Evolutionary conservation across 2,888 invertebrate genomes (phyloP).

Genomic region (Macrophya alboannulata): DNA sequence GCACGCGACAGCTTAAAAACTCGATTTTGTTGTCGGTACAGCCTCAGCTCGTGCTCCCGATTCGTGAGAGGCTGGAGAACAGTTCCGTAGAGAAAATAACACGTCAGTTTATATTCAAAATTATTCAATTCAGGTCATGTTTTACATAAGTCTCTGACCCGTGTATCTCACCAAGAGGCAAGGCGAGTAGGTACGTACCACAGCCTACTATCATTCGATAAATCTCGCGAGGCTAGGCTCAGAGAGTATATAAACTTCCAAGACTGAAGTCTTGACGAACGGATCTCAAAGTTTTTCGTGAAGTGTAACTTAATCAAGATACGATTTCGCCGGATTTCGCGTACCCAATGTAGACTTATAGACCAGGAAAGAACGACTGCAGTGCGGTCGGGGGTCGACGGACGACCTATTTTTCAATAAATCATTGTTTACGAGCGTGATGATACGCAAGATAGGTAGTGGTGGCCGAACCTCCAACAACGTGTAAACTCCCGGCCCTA

Average conservation of each 20-base stretch:
- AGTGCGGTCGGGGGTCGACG: slow-evolving; percentile 7
- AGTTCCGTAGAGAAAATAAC: slow-evolving; percentile 36
- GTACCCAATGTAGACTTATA: slow-evolving; percentile 2
- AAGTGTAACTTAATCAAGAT: slow-evolving; percentile 1
- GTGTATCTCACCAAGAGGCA: slow-evolving; percentile 45
- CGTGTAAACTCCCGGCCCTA: slow-evolving; percentile 59
- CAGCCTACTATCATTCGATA: slow-evolving; percentile 2
- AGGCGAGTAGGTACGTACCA: background rate
- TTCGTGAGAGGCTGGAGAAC: slow-evolving; percentile 37
- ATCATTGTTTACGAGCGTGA: slow-evolving; percentile 72
- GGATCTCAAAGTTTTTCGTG: slow-evolving; percentile 12
- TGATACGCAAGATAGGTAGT: slow-evolving; percentile 67
- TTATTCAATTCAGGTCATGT: slow-evolving; percentile 54
- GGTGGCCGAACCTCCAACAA: slow-evolving; percentile 35
- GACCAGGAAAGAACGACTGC: slow-evolving; percentile 2
- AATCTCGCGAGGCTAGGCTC: slow-evolving; percentile 33
- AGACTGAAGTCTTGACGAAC: slow-evolving; percentile 24
- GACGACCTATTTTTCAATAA: slow-evolving; percentile 64
- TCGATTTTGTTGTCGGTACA: background rate
- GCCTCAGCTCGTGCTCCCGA: slow-evolving; percentile 30
- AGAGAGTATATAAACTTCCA: slow-evolving; percentile 40
- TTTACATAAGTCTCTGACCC: slow-evolving; percentile 53
- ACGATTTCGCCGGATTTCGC: slow-evolving; percentile 29
- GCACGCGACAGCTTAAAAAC: slow-evolving; percentile 44
- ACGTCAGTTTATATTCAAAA: slow-evolving; percentile 54